Evolutionary conservation across 2,113 vertebrate species (phyloP), one percentile per base, ranked within the genome.

Genomic region (Seriola rivoliana): DNA sequence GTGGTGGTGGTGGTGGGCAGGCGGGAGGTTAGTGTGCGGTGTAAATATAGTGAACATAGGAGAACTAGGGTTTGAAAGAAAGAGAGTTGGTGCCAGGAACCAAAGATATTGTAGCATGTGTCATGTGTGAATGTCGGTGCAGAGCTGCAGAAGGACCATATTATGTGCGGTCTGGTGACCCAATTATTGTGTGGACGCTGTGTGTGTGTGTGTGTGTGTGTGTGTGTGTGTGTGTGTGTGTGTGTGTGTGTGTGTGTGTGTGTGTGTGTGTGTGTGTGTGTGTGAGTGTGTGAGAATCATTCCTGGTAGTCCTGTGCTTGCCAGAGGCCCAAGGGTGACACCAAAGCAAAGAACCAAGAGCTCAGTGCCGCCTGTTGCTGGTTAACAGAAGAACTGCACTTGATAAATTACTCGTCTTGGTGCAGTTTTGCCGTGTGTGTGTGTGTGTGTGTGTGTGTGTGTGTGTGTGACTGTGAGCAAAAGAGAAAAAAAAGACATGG

Each of bases 91-190:
- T 75, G 60, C 21, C 52, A 62, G 14, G 21, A 38, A 72, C 58
- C 60, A 71, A 36, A 78, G 10, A 85, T 91, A 77, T 68, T 79
- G 72, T 67, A 29, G 76, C 73, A 82, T 87, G 84, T 80, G 79
- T 71, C 36, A 50, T 40, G 69, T 84, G 77, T 89, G 85, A 84
- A 82, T 54, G 73, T 86, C 73, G 75, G 84, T 46, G 70, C 78
- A 81, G 60, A 55, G 84, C 75, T 77, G 71, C 86, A 92, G 80
- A 89, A 82, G 80, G 85, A 87, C 91, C 75, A 54, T 63, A 79
- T 92, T 93, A 89, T 85, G 81, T 88, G 76, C 64, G 68, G 89
- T 91, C 88, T 93, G 91, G 84, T 90, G 89, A 92, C 88, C 92
- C 82, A 92, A 76, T 93, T 92, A 81, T 93, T 85, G 79, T 80